These are phyloP conservation scores for Xiphias gladius DNA, from an alignment of 2,113 vertebrate species.

Conservation along the genomic window DNA sequence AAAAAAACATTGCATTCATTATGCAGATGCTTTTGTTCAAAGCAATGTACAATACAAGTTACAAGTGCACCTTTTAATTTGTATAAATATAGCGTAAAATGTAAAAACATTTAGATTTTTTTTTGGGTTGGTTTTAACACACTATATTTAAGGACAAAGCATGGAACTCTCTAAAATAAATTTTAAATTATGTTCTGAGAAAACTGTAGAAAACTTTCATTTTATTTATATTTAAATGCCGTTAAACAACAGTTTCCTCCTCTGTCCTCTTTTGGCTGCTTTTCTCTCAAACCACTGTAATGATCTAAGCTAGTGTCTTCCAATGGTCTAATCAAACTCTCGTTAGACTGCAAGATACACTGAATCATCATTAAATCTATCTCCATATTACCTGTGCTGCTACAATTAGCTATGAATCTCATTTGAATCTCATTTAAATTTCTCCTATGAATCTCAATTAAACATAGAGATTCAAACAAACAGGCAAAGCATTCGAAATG, in stretches of 20 bases:
- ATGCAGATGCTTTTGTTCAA: neutral
- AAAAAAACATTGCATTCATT: slow-evolving; percentile 7
- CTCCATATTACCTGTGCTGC: slow-evolving; percentile 79
- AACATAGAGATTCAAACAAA: slow-evolving; percentile 71
- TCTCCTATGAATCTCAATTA: slow-evolving; percentile 81
- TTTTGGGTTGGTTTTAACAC: neutral
- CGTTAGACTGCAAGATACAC: slow-evolving; percentile 71
- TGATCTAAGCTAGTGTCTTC: slow-evolving; percentile 64
- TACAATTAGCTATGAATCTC: slow-evolving; percentile 79
- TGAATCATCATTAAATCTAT: slow-evolving; percentile 80
- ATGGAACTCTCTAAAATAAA: neutral
- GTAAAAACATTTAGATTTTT: neutral
- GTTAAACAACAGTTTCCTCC: slow-evolving; percentile 6
- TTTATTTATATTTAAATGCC: slow-evolving; percentile 16
- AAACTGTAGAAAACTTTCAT: slow-evolving; percentile 4
- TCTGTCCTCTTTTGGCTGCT: slow-evolving; percentile 1
- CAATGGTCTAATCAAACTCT: slow-evolving; percentile 73
- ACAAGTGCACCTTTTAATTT: neutral
- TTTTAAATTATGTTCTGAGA: slow-evolving; percentile 2
- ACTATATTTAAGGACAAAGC: neutral
- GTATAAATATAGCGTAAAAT: neutral
- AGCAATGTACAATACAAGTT: neutral
- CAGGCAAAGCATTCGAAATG: slow-evolving; percentile 38
- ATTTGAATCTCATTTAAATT: slow-evolving; percentile 81
- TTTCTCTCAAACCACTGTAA: slow-evolving; percentile 41